Evolutionary conservation across 2,113 vertebrate species (phyloP).

Genomic region (Alces alces): DNA sequence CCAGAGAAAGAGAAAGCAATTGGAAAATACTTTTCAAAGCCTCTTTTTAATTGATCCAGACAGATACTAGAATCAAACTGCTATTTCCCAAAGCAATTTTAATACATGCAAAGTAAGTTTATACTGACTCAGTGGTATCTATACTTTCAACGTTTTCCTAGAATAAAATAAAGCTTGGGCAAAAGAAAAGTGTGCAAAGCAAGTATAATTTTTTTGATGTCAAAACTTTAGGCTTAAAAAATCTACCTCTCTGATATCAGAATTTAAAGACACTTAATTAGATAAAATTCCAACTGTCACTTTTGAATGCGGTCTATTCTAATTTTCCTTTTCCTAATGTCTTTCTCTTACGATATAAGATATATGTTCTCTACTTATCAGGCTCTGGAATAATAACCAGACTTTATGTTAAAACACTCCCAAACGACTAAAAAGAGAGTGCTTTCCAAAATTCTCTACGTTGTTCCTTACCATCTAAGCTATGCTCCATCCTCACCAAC

Average conservation of each 20-base stretch:
- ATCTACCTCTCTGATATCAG: not conserved
- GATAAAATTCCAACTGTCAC: not conserved
- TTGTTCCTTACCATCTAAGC: not conserved
- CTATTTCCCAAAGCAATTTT: not conserved
- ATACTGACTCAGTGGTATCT: not conserved
- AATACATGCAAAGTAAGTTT: not conserved
- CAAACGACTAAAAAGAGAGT: not conserved
- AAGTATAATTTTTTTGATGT: not conserved
- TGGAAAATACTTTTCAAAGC: not conserved
- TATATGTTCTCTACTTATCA: not conserved
- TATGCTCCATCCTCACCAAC: not conserved
- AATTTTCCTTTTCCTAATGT: not conserved
- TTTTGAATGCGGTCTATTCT: not conserved
- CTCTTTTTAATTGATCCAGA: not conserved
- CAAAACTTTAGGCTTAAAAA: not conserved
- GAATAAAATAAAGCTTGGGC: not conserved
- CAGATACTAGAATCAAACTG: not conserved
- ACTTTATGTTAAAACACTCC: not conserved
- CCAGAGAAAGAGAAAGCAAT: not conserved
- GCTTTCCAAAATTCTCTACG: not conserved
- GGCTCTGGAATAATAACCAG: not conserved
- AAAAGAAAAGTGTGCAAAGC: not conserved
- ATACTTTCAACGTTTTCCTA: not conserved
- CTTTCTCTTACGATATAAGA: not conserved
- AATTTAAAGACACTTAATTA: not conserved